Evolutionary conservation across 2,888 invertebrate species (phyloP).

Genomic region (Rhingia campestris): DNA sequence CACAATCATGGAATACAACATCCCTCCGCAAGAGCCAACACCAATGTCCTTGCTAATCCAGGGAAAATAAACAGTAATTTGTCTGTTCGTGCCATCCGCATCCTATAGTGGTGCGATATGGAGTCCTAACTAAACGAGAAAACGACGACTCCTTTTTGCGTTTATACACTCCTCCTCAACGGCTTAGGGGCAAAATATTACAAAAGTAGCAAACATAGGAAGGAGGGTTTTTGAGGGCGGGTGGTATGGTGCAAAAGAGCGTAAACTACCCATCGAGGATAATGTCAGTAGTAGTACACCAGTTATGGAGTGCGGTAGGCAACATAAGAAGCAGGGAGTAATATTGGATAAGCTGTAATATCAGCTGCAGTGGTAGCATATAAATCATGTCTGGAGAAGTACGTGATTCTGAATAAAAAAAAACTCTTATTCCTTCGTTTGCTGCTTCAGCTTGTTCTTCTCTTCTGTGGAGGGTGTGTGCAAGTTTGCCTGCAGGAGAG

Average conservation of each 20-base stretch:
- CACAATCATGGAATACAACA: constrained; percentile 24
- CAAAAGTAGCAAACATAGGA: constrained; percentile 38
- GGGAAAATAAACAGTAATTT: constrained; percentile 64
- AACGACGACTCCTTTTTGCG: constrained; percentile 67
- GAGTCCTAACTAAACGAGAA: constrained; percentile 60
- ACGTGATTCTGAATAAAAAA: constrained; percentile 70
- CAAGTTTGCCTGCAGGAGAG: background rate
- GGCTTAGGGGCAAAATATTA: constrained; percentile 64
- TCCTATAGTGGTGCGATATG: constrained; percentile 31
- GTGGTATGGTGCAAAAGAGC: constrained; percentile 5
- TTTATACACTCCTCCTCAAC: constrained; percentile 60
- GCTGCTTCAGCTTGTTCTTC: constrained; percentile 18
- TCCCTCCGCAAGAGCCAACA: constrained; percentile 20
- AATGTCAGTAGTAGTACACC: constrained; percentile 35
- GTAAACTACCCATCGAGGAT: constrained; percentile 48
- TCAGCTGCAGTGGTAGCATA: constrained; percentile 67
- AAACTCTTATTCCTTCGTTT: constrained; percentile 43
- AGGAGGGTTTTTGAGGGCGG: background rate
- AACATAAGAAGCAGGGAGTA: constrained; percentile 53
- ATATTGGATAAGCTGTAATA: constrained; percentile 72
- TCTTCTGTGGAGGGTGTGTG: background rate
- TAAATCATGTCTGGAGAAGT: constrained; percentile 72
- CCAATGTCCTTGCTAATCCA: constrained; percentile 47
- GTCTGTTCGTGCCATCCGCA: constrained; percentile 60
- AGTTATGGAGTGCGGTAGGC: constrained; percentile 27